Evolutionary conservation across 1,140 invertebrate species (phyloP).

Genomic region (Saccostrea cuccullata): DNA sequence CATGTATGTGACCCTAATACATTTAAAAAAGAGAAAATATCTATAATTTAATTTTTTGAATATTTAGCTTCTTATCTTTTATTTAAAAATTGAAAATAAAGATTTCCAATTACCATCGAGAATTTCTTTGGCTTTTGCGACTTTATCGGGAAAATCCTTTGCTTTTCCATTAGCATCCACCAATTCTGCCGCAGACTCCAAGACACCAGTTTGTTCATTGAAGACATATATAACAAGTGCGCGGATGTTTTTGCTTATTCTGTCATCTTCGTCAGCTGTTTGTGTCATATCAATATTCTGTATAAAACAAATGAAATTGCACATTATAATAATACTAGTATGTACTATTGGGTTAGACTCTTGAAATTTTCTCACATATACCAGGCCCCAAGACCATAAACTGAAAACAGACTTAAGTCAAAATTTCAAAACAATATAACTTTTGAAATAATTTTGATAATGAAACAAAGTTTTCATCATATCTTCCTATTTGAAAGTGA

Average conservation of each 20-base stretch:
- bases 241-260: neutral
- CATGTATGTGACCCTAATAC: too few species aligned
- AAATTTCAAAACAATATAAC: too few species aligned
- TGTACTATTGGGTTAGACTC: neutral
- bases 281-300: neutral
- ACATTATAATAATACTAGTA: neutral
- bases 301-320: neutral
- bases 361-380: neutral
- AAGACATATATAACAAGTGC: constrained; percentile 20
- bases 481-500: too few species aligned
- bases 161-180: neutral
- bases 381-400: too few species aligned
- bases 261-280: neutral
- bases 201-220: neutral
- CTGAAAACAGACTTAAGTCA: too few species aligned
- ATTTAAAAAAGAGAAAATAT: too few species aligned
- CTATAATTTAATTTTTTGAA: too few species aligned
- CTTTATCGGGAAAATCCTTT: neutral
- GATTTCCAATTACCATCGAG: neutral
- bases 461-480: too few species aligned
- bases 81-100: neutral
- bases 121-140: neutral
- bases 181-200: neutral
- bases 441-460: too few species aligned
- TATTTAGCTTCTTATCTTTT: too few species aligned